Base-by-base conservation (phyloP, 2,888 invertebrate species). In the Notocelia uddmanniana region DNA sequence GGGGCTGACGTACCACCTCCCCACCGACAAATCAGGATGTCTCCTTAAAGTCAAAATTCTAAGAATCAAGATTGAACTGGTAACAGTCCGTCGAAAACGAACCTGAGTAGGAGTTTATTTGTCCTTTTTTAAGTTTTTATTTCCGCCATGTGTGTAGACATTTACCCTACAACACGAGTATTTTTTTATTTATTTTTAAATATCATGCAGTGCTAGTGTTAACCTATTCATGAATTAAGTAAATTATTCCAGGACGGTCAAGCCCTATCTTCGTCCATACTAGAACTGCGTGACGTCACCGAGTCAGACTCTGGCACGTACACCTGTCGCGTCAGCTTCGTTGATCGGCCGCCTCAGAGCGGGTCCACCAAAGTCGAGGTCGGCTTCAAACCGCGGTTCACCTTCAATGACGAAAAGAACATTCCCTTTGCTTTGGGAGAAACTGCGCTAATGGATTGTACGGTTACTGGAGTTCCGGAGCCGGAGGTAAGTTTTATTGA, bases 291-390 rank as follows among this genome's bases (percentile, higher is more conserved):
- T 0, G 77, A 80, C 11, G 80, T 80, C 0, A 76, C 72, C 48
- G 0, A 34, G 8, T 58, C 69, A 0, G 85, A 90, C 31, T 73
- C 81, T 0, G 90, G 89, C 0, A 34, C 81, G 0, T 90, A 90
- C 68, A 84, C 81, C 0, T 90, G 90, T 66, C 81, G 87, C 15
- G 82, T 89, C 0, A 85, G 84, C 68, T 77, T 78, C 57, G 79
- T 80, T 1, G 54, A 18, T 13, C 0, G 77, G 55, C 0, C 64
- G 21, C 78, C 86, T 0, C 59, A 55, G 0, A 80, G 85, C 8
- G 78, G 74, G 1, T 75, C 80, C 41, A 78, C 78, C 0, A 63
- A 74, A 18, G 77, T 90, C 1, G 76, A 54, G 5, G 79, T 90
- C 21, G 86, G 84, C n/a, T 76, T 26, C 5, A 83, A 83, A 60